A percentile compares a stretch with the other conserved stretches of the same genome.
phyloP scores from a whole-genome alignment of 2,888 invertebrate genomes.

The Cremastinae sp. region DNA sequence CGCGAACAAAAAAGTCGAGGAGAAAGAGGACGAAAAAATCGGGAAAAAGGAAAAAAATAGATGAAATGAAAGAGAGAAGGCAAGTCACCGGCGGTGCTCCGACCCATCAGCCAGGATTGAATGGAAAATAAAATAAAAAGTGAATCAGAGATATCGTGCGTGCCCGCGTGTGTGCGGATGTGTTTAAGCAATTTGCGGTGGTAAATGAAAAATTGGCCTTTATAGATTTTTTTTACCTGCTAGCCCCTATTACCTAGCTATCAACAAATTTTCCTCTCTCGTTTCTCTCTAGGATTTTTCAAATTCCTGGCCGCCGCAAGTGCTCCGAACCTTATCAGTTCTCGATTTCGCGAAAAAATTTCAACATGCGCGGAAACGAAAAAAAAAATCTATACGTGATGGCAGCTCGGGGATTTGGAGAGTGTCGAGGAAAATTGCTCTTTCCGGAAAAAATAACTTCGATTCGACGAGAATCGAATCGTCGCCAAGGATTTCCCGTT shows the following conservation, averaged over 20 bases:
- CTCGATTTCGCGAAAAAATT: conserved; percentile 16
- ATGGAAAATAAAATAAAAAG: conserved; percentile 32
- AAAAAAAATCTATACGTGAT: too few relatives aligned
- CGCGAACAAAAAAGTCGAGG: conserved; percentile 18
- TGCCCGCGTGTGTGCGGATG: background rate
- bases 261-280: too few relatives aligned
- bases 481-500: background rate
- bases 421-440: conserved; percentile 18
- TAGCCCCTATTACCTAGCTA: background rate
- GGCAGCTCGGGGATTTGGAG: background rate
- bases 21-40: conserved; percentile 20
- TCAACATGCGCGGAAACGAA: background rate
- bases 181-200: conserved; percentile 27
- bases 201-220: conserved; percentile 42
- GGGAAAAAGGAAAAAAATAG: conserved; percentile 15
- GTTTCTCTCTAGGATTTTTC: too few relatives aligned
- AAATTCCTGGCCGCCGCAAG: background rate
- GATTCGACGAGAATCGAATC: conserved; percentile 1
- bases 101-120: conserved; percentile 13
- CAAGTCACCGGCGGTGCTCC: conserved; percentile 4
- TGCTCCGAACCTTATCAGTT: conserved; percentile 21
- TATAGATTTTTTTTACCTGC: conserved; percentile 38
- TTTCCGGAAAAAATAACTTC: conserved; percentile 32
- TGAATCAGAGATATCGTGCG: background rate
- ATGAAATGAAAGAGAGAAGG: conserved; percentile 12